A percentile compares a stretch with the other conserved stretches of the same genome.
Conservation (phyloP, 2,888 invertebrate species). For the Idaea aversata region DNA sequence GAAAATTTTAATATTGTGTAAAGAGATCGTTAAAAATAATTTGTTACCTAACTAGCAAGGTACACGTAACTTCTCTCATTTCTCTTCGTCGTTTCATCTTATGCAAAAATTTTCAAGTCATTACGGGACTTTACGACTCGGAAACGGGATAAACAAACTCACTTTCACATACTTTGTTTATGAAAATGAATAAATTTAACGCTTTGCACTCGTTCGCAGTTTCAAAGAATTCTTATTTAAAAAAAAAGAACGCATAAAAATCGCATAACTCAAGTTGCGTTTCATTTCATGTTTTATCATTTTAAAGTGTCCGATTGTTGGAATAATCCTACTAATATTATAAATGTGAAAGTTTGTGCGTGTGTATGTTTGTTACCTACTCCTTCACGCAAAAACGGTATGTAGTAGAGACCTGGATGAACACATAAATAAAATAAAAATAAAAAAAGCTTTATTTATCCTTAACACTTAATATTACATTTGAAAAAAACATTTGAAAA, state of each 20-base stretch:
- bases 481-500: too few species aligned
- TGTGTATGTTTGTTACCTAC: too few species aligned
- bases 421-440: too few species aligned
- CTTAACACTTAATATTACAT: too few species aligned
- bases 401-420: too few species aligned
- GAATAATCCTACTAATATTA: too few species aligned
- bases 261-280: not conserved
- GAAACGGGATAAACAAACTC: constrained; percentile 1
- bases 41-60: not conserved
- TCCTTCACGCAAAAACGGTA: too few species aligned
- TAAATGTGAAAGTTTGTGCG: too few species aligned
- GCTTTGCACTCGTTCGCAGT: not conserved
- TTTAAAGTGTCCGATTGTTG: not conserved
- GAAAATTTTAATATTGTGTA: too few species aligned
- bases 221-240: not conserved
- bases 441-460: too few species aligned
- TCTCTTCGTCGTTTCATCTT: not conserved
- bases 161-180: constrained; percentile 1
- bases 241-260: not conserved
- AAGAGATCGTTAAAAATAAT: not conserved
- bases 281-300: not conserved
- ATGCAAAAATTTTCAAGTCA: constrained; percentile 1
- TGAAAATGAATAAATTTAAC: not conserved
- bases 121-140: not conserved
- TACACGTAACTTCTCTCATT: not conserved